Evolutionary conservation across 2,888 invertebrate genomes (phyloP), one percentile per base, ranked within the genome.

Genomic region (Lamellibrachia satsuma): DNA sequence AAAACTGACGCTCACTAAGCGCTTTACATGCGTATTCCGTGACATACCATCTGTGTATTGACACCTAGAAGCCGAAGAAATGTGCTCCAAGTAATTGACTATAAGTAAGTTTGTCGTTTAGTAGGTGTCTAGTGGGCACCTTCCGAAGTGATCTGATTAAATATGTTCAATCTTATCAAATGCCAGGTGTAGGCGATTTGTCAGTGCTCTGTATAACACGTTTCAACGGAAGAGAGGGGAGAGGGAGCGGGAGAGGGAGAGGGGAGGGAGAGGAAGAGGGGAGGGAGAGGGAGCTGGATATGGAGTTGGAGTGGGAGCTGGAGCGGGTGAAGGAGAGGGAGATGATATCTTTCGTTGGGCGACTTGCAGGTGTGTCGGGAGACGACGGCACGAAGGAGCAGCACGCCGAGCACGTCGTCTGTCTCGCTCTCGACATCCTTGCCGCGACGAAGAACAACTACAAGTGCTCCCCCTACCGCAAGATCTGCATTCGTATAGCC

Each of bases 331-430:
- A n/a, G 15, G 75, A 4, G 75, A 11, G 75, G 6, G 22, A 22
- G 75, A 6, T 11, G 75, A 75, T 22, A n/a, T 91, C 9, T 27
- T 52, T 91, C 51, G 52, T 0, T 7, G 15, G 52, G 6, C 52
- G 15, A 55, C 39, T 90, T 93, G 6, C 92, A 95, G 95, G 95
- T 90, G 93, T 95, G 39, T 95, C 95, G 0, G 94, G 93, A 7
- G 91, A 94, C 11, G 94, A 94, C 52, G 95, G 94, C 6, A 94
- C 22, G 15, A n/a, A 75, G 6, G 75, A 94, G 90, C 93, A 94
- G 2, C 95, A 95, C 91, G 94, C 94, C 4, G 92, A 93, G 52
- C 95, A 95, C 93, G 94, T 95, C 39, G 94, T 94, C 7, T 94
- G 93, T 51, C 92, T 95, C 92, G 94, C 95, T 0, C 92, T 94